Percentiles rank a stretch among this genome's conserved stretches.
phyloP scores from a whole-genome alignment of 92 coral and sea anemone species.

The Paramuricea clavata region DNA sequence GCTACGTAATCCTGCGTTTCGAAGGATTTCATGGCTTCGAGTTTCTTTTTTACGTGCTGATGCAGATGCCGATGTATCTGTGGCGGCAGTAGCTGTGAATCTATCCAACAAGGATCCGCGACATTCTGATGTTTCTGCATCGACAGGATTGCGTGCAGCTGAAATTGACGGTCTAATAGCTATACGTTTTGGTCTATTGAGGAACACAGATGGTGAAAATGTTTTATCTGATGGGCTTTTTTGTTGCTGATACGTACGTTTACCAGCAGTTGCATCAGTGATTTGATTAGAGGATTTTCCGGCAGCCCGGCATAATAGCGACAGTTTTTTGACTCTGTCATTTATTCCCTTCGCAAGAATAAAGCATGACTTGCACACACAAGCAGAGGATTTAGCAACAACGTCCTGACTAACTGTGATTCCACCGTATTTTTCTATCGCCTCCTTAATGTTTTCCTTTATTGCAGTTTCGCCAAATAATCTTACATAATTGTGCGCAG shows the following conservation, averaged over 20 bases:
- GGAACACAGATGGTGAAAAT: neutral
- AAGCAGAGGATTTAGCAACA: slow-evolving; percentile 4
- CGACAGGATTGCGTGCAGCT: no score
- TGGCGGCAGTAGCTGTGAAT: neutral
- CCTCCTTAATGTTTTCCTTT: neutral
- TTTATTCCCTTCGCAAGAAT: neutral
- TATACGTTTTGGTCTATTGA: neutral
- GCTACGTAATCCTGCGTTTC: no score
- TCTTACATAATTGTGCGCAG: neutral
- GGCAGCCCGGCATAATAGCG: neutral
- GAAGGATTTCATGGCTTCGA: no score
- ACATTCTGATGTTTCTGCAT: neutral
- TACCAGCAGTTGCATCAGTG: neutral
- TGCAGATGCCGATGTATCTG: no score
- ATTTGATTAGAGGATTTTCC: neutral
- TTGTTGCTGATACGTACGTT: neutral
- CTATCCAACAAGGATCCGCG: neutral
- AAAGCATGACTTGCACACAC: slow-evolving; percentile 5
- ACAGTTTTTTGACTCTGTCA: neutral
- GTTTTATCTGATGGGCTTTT: neutral
- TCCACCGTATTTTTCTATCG: slow-evolving; percentile 19
- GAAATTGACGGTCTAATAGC: neutral
- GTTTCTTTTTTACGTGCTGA: no score
- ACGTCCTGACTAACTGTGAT: neutral
- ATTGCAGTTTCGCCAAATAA: neutral